These are phyloP conservation scores for Drosophila erecta DNA, from an alignment of 1,140 invertebrate species.

Conservation along the genomic window DNA sequence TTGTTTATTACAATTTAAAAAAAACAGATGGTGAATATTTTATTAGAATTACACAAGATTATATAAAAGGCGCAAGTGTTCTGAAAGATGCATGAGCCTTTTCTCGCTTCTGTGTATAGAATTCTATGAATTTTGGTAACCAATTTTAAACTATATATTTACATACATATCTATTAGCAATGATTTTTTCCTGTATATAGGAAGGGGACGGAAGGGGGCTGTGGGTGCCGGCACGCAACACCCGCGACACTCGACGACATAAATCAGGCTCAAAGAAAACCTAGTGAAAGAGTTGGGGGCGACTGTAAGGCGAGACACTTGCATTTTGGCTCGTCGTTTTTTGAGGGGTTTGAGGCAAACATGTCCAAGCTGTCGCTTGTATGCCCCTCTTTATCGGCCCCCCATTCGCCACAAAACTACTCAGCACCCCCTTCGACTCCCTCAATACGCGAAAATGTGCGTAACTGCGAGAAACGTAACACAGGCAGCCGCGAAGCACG, in stretches of 20 bases:
- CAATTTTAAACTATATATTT: background rate
- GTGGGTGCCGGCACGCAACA: slow-evolving; percentile 59
- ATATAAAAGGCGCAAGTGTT: too few relatives aligned
- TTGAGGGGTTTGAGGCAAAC: slow-evolving; percentile 46
- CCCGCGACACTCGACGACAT: slow-evolving; percentile 76
- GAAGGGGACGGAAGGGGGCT: background rate
- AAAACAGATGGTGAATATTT: too few relatives aligned
- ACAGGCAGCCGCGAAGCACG: slow-evolving; percentile 49
- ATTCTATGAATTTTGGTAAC: too few relatives aligned
- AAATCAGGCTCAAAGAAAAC: slow-evolving; percentile 54
- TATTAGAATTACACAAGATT: too few relatives aligned
- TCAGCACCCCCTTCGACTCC: background rate
- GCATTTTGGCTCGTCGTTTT: slow-evolving; percentile 37
- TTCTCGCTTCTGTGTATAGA: too few relatives aligned
- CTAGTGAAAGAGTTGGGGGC: slow-evolving; percentile 13
- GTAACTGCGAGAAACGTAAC: slow-evolving; percentile 64
- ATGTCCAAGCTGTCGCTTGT: slow-evolving; percentile 48
- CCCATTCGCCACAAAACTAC: background rate
- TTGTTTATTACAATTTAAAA: too few relatives aligned
- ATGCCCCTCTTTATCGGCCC: background rate
- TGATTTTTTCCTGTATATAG: background rate
- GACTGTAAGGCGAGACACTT: slow-evolving; percentile 69
- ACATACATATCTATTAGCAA: background rate
- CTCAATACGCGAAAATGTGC: slow-evolving; percentile 42
- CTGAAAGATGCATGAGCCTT: too few relatives aligned